These are phyloP conservation scores for Stenurella melanura DNA, from an alignment of 2,888 invertebrate species.

Conservation along the genomic window DNA sequence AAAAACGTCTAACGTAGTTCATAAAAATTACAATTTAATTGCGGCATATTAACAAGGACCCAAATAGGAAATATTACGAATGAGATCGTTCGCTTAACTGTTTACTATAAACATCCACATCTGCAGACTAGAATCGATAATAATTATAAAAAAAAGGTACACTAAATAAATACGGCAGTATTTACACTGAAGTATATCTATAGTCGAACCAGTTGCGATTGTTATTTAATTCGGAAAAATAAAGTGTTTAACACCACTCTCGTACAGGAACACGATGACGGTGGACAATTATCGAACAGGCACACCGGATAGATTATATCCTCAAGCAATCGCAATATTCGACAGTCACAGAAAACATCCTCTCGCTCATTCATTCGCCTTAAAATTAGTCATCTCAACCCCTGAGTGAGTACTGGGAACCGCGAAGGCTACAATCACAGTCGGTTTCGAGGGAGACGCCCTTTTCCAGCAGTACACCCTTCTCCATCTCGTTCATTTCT, in stretches of 20 bases:
- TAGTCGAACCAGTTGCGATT: background rate
- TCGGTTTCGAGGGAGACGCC: slow-evolving; percentile 58
- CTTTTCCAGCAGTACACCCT: slow-evolving; percentile 72
- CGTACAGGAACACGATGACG: slow-evolving; percentile 4
- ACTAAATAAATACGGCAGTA: slow-evolving; percentile 35
- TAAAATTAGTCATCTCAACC: slow-evolving; percentile 39
- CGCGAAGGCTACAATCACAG: slow-evolving; percentile 59
- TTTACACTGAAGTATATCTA: slow-evolving; percentile 23
- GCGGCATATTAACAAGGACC: slow-evolving; percentile 10
- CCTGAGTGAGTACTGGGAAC: slow-evolving; percentile 59
- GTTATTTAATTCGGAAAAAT: slow-evolving; percentile 11
- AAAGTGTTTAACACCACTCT: background rate
- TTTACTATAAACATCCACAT: slow-evolving; percentile 16
- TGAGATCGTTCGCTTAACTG: slow-evolving; percentile 24
- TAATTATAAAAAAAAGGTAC: slow-evolving; percentile 7
- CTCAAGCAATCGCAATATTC: slow-evolving; percentile 10
- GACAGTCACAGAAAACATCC: background rate
- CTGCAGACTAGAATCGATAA: slow-evolving; percentile 35
- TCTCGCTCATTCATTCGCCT: background rate
- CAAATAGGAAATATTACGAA: slow-evolving; percentile 20
- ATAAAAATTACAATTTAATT: slow-evolving; percentile 20
- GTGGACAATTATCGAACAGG: background rate
- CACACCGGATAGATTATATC: background rate
- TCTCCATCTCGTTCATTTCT: slow-evolving; percentile 75
- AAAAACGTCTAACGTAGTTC: slow-evolving; percentile 17